A percentile compares a stretch with the other conserved stretches of the same genome.
phyloP scores from a whole-genome alignment of 2,797 vertebrate species.

The Apodemus agrarius region DNA sequence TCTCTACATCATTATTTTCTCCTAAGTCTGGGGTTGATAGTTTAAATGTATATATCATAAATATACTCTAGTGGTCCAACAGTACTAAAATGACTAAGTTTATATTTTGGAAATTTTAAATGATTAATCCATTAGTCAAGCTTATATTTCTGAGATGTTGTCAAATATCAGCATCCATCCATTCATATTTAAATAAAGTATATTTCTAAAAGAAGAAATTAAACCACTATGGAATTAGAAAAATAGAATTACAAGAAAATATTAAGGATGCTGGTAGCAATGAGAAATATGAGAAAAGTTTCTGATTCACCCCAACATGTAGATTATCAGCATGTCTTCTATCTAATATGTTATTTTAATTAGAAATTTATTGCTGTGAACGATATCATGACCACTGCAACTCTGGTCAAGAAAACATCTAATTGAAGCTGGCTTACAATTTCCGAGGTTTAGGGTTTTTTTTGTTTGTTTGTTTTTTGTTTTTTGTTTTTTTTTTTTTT shows the following conservation, averaged over 20 bases:
- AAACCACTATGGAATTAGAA: not conserved
- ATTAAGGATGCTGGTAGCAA: not conserved
- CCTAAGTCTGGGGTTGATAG: not conserved
- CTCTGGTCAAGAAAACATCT: not conserved
- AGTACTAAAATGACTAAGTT: not conserved
- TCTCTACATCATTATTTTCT: not conserved
- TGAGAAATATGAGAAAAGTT: not conserved
- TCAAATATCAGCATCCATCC: not conserved
- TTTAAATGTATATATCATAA: not conserved
- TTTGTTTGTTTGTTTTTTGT: no score
- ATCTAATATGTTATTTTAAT: not conserved
- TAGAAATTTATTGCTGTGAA: not conserved
- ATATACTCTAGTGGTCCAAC: not conserved
- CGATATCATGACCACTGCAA: not conserved
- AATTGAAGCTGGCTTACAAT: not conserved
- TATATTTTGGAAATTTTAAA: conserved; percentile 34
- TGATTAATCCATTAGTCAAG: conserved; percentile 9
- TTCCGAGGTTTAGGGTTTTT: not conserved
- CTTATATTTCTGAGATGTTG: not conserved
- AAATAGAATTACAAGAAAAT: not conserved
- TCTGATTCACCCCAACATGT: not conserved
- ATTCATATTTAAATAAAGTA: conserved; percentile 33
- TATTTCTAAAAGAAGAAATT: not conserved
- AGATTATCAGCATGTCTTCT: not conserved
- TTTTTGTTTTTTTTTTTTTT: no score